Base-by-base conservation (phyloP, 2,113 vertebrate species). In the Ondatra zibethicus region DNA sequence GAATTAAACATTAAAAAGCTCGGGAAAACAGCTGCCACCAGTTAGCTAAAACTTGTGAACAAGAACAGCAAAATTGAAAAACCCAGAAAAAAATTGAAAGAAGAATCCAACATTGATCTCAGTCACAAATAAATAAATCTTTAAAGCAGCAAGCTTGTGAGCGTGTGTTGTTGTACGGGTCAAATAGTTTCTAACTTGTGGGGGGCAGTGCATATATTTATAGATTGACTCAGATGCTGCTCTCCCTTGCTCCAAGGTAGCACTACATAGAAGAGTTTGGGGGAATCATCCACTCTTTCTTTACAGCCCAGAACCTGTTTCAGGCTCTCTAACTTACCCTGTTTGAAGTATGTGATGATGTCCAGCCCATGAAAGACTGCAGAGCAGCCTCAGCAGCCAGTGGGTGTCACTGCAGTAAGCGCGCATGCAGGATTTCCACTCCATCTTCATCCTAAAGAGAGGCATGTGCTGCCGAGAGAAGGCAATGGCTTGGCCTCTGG, bases 101-200 rank as follows among this genome's bases (percentile, higher is more conserved):
- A 85, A 91, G 96, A 96, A 95, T 91, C 78, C 82, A 96, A 89
- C 94, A 97, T 85, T 96, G 93, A 90, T 93, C 96, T 95, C 89
- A 92, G 94, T 97, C 97, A 91, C 61, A 95, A 92, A 58, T 76
- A 81, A 50, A 58, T 58, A 58, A 61, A 70, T 31, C 5, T 70
- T 94, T 0, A 42, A 93, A 92, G 93, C 47, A 73, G 42, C n/a
- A 75, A 55, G 25, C 9, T 14, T 9, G 7, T 63, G 19, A 82
- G 55, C 5, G 3, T 61, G 25, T 63, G 33, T 17, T 1, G 7
- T n/a, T 17, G 3, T 17, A n/a, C 1, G 13, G 3, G n/a, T 27
- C 14, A 6, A 42, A 27, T 17, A 39, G 25, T 63, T 63, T 84
- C 23, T 39, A 39, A 27, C 11, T 58, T 29, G 52, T 25, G 36